These are phyloP conservation scores for Manis pentadactyla DNA, from an alignment of 2,797 vertebrate species.

Conservation along the genomic window DNA sequence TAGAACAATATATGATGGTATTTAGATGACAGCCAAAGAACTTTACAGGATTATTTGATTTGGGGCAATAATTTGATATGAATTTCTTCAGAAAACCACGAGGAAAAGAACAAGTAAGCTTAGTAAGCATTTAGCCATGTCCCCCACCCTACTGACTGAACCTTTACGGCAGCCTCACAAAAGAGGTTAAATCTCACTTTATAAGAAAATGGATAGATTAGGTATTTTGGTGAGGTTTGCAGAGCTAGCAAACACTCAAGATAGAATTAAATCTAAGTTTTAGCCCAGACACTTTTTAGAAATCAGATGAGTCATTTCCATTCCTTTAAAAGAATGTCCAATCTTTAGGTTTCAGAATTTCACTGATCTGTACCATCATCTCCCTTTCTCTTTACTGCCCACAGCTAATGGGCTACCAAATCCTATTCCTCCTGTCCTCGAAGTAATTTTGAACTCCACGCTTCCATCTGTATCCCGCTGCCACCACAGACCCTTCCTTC, in stretches of 20 bases:
- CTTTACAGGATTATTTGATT: neutral
- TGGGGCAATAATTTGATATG: neutral
- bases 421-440: neutral
- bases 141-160: neutral
- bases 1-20: neutral
- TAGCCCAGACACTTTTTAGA: neutral
- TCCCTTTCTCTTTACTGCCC: neutral
- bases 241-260: neutral
- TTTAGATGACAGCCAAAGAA: neutral
- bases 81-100: neutral
- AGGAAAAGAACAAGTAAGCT: neutral
- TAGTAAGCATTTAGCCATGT: neutral
- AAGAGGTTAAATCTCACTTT: neutral
- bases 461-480: neutral
- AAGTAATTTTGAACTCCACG: neutral
- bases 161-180: neutral
- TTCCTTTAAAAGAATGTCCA: neutral
- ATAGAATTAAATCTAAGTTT: neutral
- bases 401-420: neutral
- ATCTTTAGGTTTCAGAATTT: neutral
- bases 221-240: neutral
- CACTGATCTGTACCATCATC: neutral
- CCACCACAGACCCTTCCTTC: neutral
- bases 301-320: neutral
- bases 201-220: neutral